These are phyloP conservation scores for Drosophila nigricruria DNA, from an alignment of 2,888 invertebrate genomes.

Conservation along the genomic window DNA sequence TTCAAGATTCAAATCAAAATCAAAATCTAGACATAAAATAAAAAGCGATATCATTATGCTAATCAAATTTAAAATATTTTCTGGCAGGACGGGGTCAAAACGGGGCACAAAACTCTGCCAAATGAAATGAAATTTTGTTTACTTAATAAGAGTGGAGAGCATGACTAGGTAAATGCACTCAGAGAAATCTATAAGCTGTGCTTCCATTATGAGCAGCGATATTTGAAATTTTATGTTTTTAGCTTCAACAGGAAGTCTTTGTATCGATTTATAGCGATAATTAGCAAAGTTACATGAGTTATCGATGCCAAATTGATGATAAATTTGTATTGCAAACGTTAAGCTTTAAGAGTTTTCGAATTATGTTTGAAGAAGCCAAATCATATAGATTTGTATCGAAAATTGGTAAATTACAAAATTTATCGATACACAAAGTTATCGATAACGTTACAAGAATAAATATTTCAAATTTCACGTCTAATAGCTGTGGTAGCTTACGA, in stretches of 20 bases:
- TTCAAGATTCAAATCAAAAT: slow-evolving; percentile 3
- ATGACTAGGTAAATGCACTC: too few relatives aligned
- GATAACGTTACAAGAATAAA: neutral
- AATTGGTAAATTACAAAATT: accelerated
- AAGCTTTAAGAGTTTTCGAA: neutral
- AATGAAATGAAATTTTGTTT: neutral
- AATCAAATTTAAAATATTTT: slow-evolving; percentile 2
- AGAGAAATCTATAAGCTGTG: neutral
- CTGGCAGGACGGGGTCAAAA: neutral
- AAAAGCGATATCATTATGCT: slow-evolving; percentile 3
- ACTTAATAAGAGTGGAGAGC: neutral
- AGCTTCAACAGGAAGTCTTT: too few relatives aligned
- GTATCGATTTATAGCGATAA: neutral
- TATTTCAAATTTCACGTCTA: too few relatives aligned
- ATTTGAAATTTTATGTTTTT: too few relatives aligned
- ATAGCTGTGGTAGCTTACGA: neutral
- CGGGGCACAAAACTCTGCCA: neutral
- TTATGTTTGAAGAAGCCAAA: neutral
- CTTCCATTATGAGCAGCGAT: too few relatives aligned
- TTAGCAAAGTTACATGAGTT: too few relatives aligned
- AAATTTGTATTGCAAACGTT: neutral
- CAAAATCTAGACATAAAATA: neutral
- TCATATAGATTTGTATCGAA: neutral
- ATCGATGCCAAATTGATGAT: neutral
- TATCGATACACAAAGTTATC: neutral